These are phyloP conservation scores for Pteropus rufus DNA, from an alignment of 2,797 vertebrate species.

Conservation along the genomic window DNA sequence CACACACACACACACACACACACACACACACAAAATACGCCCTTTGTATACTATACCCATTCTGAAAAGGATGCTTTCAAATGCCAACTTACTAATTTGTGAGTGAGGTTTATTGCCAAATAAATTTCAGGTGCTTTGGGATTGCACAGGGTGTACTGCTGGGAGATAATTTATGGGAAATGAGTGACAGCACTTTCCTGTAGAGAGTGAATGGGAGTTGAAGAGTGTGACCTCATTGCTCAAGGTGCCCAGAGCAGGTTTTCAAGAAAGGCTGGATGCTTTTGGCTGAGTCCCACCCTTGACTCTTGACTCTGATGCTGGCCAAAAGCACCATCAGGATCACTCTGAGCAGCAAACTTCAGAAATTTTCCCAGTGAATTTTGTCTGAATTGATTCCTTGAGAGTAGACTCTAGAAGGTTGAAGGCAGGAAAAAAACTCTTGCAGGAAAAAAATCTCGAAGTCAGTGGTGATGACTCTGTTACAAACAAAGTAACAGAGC, in stretches of 20 bases:
- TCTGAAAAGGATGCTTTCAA: background rate
- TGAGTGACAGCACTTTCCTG: background rate
- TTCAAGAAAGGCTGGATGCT: constrained; percentile 50
- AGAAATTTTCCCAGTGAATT: background rate
- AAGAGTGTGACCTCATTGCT: background rate
- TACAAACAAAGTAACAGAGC: background rate
- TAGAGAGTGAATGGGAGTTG: constrained; percentile 11
- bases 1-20: background rate
- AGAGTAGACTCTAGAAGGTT: background rate
- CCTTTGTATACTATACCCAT: background rate
- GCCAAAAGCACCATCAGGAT: no score
- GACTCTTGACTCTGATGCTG: background rate
- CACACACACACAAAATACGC: background rate
- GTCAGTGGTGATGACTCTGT: background rate
- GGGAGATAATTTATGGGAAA: background rate
- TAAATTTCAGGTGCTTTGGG: background rate
- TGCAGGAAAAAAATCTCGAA: background rate
- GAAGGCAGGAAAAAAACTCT: background rate
- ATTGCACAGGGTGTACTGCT: background rate
- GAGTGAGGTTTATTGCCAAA: background rate
- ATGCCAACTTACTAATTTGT: background rate
- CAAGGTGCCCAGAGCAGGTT: background rate
- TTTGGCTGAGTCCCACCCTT: background rate
- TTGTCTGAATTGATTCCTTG: background rate
- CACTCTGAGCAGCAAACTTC: background rate